A percentile compares a stretch with the other conserved stretches of the same genome.
Conservation (phyloP, 2,888 invertebrate species). For the Spodoptera picta region DNA sequence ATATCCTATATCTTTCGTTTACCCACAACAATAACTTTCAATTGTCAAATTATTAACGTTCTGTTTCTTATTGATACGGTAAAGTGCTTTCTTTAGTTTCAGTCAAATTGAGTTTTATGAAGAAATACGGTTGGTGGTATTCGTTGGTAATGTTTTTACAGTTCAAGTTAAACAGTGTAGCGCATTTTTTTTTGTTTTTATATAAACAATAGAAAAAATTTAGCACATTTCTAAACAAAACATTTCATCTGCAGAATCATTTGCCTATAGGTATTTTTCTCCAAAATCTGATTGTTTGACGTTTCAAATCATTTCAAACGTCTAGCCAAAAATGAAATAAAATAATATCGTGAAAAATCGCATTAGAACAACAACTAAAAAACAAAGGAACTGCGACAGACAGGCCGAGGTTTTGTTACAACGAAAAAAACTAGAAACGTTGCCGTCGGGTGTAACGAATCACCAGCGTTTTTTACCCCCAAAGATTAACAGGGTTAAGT, state of each 20-base stretch:
- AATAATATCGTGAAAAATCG: conserved; percentile 2
- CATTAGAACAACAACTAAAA: conserved; percentile 11
- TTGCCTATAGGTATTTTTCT: no score
- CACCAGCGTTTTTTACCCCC: conserved; percentile 19
- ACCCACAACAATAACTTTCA: background rate
- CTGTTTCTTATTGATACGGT: no score
- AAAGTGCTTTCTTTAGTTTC: no score
- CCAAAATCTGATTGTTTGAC: background rate
- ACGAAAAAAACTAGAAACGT: conserved; percentile 20
- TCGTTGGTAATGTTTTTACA: no score
- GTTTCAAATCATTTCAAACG: background rate
- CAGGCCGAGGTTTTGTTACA: conserved; percentile 8
- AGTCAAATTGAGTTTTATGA: no score
- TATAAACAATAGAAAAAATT: no score
- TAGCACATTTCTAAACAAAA: background rate
- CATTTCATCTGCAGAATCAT: background rate
- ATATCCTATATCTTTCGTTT: background rate
- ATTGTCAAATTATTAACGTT: no score
- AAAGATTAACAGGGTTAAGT: conserved; percentile 37
- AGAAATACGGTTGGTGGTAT: no score
- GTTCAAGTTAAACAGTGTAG: no score
- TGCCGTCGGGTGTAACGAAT: conserved; percentile 22
- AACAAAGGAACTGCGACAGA: conserved; percentile 5
- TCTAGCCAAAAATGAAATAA: conserved; percentile 5
- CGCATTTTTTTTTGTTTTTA: no score